A percentile compares a stretch with the other conserved stretches of the same genome.
Evolutionary conservation across 2,797 vertebrate species (phyloP).

Genomic region (Nannoperca obscura): DNA sequence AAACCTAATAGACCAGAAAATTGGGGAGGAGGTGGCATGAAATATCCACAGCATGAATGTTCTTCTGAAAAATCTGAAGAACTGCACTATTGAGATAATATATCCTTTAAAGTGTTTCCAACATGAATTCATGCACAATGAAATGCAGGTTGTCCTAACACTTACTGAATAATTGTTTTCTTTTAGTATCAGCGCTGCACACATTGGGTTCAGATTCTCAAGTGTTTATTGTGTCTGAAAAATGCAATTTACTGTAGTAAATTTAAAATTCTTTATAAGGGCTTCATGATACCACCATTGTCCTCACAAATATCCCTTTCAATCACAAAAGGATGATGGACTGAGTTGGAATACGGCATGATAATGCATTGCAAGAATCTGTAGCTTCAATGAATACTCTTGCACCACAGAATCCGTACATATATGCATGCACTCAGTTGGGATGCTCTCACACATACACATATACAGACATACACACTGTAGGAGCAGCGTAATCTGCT

Average conservation of each 20-base stretch:
- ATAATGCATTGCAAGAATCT: constrained; percentile 17
- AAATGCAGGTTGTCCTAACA: constrained; percentile 15
- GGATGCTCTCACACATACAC: constrained; percentile 15
- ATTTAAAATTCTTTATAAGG: not conserved
- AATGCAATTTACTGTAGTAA: not conserved
- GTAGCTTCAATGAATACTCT: constrained; percentile 8
- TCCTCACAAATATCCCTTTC: constrained; percentile 37
- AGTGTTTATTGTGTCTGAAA: not conserved
- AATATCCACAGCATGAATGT: constrained; percentile 29
- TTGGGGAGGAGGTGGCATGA: constrained; percentile 29
- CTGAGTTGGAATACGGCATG: constrained; percentile 29
- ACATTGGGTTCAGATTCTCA: not conserved
- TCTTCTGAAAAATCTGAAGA: constrained; percentile 14
- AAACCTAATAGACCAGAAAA: constrained; percentile 49
- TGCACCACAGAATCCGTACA: constrained; percentile 8
- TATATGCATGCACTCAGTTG: constrained; percentile 14
- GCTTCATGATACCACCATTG: constrained; percentile 10
- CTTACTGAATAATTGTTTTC: not conserved
- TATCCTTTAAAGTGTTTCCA: constrained; percentile 23
- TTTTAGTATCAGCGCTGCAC: not conserved
- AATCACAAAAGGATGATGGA: constrained; percentile 27
- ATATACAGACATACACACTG: not conserved
- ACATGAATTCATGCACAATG: not conserved
- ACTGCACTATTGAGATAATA: constrained; percentile 12
- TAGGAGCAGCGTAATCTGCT: constrained; percentile 52